Conservation (phyloP, 1,140 invertebrate genomes). For the Lasioglossum baleicum region DNA sequence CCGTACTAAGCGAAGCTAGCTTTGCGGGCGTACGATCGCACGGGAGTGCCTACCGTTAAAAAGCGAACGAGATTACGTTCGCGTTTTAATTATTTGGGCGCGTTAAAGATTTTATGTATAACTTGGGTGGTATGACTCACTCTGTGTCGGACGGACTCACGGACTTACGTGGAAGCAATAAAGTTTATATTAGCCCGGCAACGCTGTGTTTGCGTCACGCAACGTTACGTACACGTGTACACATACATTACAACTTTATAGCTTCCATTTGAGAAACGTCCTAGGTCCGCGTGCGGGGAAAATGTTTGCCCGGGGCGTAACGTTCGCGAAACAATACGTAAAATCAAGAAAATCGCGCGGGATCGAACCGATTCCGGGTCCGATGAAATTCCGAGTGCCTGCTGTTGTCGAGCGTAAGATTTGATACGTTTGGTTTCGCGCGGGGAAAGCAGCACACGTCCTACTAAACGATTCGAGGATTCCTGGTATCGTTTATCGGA, state of each 20-base stretch:
- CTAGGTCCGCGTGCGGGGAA: not conserved
- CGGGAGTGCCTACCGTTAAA: not conserved
- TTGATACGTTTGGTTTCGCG: too few species aligned
- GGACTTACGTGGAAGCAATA: slow-evolving; percentile 21
- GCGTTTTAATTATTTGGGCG: slow-evolving; percentile 25
- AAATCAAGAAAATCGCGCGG: too few species aligned
- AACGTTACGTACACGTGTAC: slow-evolving; percentile 16
- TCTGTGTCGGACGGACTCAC: slow-evolving; percentile 7
- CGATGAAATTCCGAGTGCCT: too few species aligned
- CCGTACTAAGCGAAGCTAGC: not conserved
- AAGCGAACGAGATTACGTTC: slow-evolving; percentile 20
- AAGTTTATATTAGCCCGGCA: slow-evolving; percentile 24
- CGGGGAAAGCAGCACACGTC: not conserved
- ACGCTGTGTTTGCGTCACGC: slow-evolving; percentile 21
- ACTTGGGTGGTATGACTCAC: slow-evolving; percentile 16
- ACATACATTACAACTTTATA: slow-evolving; percentile 29
- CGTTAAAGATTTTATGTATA: slow-evolving; percentile 29
- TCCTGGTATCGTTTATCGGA: not conserved
- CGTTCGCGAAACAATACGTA: too few species aligned
- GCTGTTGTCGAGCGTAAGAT: too few species aligned
- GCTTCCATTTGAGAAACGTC: slow-evolving; percentile 19
- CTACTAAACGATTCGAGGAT: not conserved
- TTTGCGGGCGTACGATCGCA: too few species aligned
- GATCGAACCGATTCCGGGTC: too few species aligned
- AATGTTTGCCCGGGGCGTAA: too few species aligned